Base-by-base conservation (phyloP, 2,888 invertebrate genomes). In the Mimumesa dahlbomi region DNA sequence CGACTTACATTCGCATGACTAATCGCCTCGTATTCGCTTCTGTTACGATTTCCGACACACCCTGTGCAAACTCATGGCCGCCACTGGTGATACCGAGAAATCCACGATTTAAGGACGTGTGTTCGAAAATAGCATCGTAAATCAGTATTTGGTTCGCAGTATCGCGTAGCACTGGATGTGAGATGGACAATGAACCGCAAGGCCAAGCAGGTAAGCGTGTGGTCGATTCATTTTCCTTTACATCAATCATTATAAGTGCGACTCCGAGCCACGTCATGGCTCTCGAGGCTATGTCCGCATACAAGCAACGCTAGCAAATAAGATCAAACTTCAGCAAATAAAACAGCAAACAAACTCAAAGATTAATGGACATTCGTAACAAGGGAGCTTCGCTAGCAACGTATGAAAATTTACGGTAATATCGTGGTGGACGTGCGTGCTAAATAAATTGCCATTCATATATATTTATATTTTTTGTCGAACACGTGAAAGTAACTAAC, bases 131-230 rank as follows among this genome's bases (percentile, higher is more conserved):
- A 43, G 36, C 38, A 61, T 42, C 21, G 45, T 64, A 42, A 56
- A 57, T 50, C 54, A 38, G 38, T 31, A 46, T 49, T 50, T 59
- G 59, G 63, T 57, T 57, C 40, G 59, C 36, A 53, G 49, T 52
- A 62, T 67, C 73, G 40, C 59, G 49, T 67, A 76, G 67, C 75
- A 73, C 76, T 69, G 74, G 54, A 71, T 53, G 57, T 74, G 63
- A 66, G 59, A 57, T 75, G 79, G 74, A 77, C 75, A 81, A 83
- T 79, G 79, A 82, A 81, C 82, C 82, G 79, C 82, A 86, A 81
- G 82, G 84, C 84, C 82, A 88, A 87, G 85, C 85, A 85, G 81
- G 75, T 83, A 85, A 87, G 85, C 87, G 84, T 84, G 82, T 82
- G 79, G 72, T 83, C 81, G 83, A 84, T 78, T 81, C 74, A 75